Evolutionary conservation across 2,797 vertebrate genomes (phyloP).

Genomic region (Lithobates sylvaticus): DNA sequence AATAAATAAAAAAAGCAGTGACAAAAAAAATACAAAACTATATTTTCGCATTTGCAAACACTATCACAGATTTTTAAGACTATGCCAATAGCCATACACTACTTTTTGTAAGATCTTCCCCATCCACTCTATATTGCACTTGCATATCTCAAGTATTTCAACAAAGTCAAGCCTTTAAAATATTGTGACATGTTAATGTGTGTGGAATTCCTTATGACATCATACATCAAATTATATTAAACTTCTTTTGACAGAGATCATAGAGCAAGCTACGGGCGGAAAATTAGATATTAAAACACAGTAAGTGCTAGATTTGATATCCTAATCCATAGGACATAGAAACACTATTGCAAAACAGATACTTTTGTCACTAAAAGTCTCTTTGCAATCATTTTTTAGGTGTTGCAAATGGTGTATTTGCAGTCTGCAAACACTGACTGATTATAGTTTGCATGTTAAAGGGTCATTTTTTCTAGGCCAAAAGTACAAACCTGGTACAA

Average conservation of each 20-base stretch:
- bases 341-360: too few relatives aligned
- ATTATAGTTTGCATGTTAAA: not conserved
- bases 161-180: not conserved
- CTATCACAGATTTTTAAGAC: not conserved
- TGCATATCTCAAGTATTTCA: not conserved
- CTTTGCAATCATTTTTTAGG: too few relatives aligned
- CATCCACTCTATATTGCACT: not conserved
- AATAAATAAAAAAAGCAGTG: not conserved
- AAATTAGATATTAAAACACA: not conserved
- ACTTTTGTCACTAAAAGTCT: too few relatives aligned
- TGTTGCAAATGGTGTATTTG: too few relatives aligned
- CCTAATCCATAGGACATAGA: not conserved
- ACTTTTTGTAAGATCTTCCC: not conserved
- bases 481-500: not conserved
- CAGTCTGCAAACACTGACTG: not conserved
- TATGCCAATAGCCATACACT: not conserved
- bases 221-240: constrained; percentile 1
- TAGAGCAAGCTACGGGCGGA: not conserved
- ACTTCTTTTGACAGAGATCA: not conserved
- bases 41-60: too few relatives aligned
- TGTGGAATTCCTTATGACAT: not conserved
- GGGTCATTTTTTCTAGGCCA: constrained; percentile 2
- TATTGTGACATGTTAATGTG: constrained; percentile 16
- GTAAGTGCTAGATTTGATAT: not conserved
- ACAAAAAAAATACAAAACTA: too few relatives aligned